Base-by-base conservation (phyloP, 2,888 invertebrate genomes). In the Andrena hattorfiana region DNA sequence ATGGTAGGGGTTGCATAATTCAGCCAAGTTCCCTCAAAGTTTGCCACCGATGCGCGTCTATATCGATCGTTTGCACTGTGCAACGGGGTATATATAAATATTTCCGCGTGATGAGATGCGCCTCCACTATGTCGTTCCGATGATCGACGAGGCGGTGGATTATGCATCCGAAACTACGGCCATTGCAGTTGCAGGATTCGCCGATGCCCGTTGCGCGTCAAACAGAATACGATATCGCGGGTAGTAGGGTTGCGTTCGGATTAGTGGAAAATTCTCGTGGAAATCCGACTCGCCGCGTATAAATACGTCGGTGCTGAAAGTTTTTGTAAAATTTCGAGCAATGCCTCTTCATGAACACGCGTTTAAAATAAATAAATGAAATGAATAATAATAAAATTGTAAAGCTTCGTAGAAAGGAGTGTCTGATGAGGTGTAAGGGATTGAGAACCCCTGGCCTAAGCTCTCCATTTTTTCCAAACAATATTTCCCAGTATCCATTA, bases 71-170 rank as follows among this genome's bases (percentile, higher is more conserved):
- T 49, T 23, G 20, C 49, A 26, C 42, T 63, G 26, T 35, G 51
- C 8, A 6, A 48, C 68, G 54, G 42, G 49, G 35, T 82, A 74
- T 82, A 49, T 82, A 75, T 81, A 75, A 81, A 81, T 81, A 82
- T 81, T 82, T 82, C 83, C 82, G 66, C 69, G n/a, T 13, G 59
- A 74, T 68, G 69, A 81, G 81, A 70, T 67, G 70, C 49, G 70
- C 64, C 51, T 69, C 26, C 70, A 59, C 42, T 51, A 26, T 64
- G 74, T 74, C 73, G 68, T 73, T 73, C 26, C 83, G 64, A 66
- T 71, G 77, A 77, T 80, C 77, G 73, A 70, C 77, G 77, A 64
- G 70, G 51, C 49, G 35, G 51, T 69, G 64, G 77, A 76, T 69
- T 70, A 70, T 51, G 64, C 62, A 62, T 78, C 74, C 75, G 66